Conservation (phyloP, 2,113 vertebrate species). For the Menura novaehollandiae region DNA sequence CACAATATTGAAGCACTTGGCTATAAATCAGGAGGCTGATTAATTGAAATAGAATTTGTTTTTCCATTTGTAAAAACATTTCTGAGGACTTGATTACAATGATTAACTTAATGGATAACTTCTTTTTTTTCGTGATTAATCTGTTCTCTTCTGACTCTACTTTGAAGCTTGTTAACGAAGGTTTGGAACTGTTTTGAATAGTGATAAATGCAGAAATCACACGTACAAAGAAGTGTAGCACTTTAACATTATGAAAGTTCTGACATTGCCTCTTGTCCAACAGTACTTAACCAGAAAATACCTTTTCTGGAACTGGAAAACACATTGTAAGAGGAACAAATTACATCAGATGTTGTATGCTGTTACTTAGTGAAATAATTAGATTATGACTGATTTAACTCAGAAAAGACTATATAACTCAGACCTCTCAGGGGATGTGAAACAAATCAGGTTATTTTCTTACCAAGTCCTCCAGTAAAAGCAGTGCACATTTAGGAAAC, state of each 20-base stretch:
- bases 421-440: neutral
- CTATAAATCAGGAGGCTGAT: neutral
- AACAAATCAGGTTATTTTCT: neutral
- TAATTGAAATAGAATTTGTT: neutral
- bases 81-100: neutral
- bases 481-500: neutral
- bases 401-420: neutral
- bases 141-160: neutral
- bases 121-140: neutral
- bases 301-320: accelerated
- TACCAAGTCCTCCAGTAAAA: neutral
- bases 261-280: neutral
- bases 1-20: neutral
- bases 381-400: neutral
- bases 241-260: neutral
- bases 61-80: neutral
- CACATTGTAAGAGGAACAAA: neutral
- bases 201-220: neutral
- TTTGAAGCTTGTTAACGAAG: neutral
- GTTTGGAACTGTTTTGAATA: neutral
- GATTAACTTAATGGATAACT: neutral
- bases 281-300: neutral
- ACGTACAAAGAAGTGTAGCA: neutral
- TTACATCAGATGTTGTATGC: neutral
- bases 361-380: neutral